Evolutionary conservation across 2,113 vertebrate species (phyloP).

Genomic region (Trematomus loennbergii): DNA sequence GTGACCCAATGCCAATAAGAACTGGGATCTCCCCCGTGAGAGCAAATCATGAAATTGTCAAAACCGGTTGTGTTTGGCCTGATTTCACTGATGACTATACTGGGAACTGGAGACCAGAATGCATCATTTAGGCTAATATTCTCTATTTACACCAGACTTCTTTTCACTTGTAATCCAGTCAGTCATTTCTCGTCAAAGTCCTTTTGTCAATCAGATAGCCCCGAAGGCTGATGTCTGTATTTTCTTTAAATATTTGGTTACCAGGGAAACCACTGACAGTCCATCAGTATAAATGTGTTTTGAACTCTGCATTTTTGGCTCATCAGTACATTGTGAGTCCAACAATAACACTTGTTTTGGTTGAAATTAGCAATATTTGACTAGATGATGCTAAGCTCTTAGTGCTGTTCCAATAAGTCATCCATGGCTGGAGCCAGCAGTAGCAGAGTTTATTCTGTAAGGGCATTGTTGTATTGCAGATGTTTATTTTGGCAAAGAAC

Average conservation of each 20-base stretch:
- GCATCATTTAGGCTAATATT: not conserved
- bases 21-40: no score
- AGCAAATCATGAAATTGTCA: no score
- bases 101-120: conserved; percentile 10
- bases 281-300: conserved; percentile 8
- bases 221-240: not conserved
- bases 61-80: no score
- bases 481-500: conserved; percentile 13
- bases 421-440: not conserved
- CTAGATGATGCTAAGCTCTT: not conserved
- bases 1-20: no score
- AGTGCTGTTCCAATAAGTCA: not conserved
- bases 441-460: conserved; percentile 15
- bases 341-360: conserved; percentile 13
- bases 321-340: not conserved
- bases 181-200: no score
- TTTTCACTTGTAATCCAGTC: not conserved
- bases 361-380: not conserved
- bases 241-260: conserved; percentile 60
- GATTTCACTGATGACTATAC: not conserved
- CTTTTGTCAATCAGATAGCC: conserved; percentile 6
- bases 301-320: not conserved
- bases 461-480: not conserved
- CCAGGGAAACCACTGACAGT: conserved; percentile 28
- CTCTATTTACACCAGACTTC: not conserved